phyloP scores from a whole-genome alignment of 2,888 invertebrate genomes.

The Eupsilia transversa region DNA sequence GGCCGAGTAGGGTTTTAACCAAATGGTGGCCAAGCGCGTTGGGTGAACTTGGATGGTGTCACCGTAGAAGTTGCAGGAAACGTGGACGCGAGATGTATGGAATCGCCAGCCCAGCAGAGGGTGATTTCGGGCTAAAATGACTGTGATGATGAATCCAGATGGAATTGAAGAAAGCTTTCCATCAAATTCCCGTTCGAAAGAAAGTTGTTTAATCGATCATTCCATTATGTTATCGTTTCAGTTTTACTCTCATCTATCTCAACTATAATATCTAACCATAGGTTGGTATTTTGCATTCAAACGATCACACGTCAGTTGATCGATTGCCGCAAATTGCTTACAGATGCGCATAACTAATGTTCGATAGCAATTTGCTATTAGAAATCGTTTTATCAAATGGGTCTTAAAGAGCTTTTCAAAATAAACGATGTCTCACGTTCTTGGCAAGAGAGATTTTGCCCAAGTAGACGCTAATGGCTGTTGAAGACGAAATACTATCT shows the following conservation, averaged over 20 bases:
- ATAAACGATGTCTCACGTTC: slow-evolving; percentile 33
- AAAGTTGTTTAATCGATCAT: slow-evolving; percentile 19
- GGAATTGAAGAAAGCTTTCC: not conserved
- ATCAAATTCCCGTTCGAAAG: slow-evolving; percentile 14
- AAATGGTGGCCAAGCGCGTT: not conserved
- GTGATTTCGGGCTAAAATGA: not conserved
- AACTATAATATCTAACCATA: slow-evolving; percentile 2
- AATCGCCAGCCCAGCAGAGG: no score
- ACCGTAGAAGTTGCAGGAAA: not conserved
- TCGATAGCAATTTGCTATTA: slow-evolving; percentile 49
- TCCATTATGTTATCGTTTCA: not conserved
- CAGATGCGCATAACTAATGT: slow-evolving; percentile 57
- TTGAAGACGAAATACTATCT: not conserved
- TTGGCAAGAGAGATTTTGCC: not conserved
- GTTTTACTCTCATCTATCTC: slow-evolving; percentile 7
- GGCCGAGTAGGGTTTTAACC: not conserved
- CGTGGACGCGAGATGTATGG: no score
- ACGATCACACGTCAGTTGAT: slow-evolving; percentile 38
- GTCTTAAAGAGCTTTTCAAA: slow-evolving; percentile 45
- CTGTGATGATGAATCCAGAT: not conserved
- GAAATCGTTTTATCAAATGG: slow-evolving; percentile 49
- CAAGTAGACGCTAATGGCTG: not conserved
- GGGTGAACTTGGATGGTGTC: not conserved
- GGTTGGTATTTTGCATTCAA: slow-evolving; percentile 37
- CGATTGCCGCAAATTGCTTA: slow-evolving; percentile 49